These are phyloP conservation scores for Alauda arvensis DNA, from an alignment of 2,797 vertebrate species.

Conservation along the genomic window DNA sequence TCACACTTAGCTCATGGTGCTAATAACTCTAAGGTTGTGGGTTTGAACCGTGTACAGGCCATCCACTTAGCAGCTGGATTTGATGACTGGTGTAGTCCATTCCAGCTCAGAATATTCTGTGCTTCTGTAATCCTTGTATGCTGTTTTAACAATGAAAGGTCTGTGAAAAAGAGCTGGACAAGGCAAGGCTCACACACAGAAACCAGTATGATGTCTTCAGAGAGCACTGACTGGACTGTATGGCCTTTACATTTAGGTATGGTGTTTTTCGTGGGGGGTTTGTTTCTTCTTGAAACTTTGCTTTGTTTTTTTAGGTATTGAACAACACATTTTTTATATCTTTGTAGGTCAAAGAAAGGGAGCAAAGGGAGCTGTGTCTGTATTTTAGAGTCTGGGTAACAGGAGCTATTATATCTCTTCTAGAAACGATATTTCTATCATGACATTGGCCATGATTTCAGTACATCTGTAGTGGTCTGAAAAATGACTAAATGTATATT, in stretches of 20 bases:
- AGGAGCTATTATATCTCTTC: background rate
- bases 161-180: background rate
- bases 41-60: background rate
- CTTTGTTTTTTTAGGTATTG: background rate
- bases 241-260: background rate
- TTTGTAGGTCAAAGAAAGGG: background rate
- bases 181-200: background rate
- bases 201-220: background rate
- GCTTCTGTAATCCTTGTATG: background rate
- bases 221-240: background rate
- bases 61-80: background rate
- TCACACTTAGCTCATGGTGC: background rate
- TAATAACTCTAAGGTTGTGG: background rate
- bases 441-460: background rate
- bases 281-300: background rate
- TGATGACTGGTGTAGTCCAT: background rate
- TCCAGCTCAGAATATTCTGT: background rate
- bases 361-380: background rate
- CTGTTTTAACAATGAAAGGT: background rate
- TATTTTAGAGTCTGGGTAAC: background rate
- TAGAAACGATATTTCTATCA: background rate
- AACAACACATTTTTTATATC: background rate
- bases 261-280: fast-evolving
- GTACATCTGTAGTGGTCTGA: background rate
- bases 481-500: background rate